Conservation (phyloP, 2,797 vertebrate species). For the Menidia menidia region DNA sequence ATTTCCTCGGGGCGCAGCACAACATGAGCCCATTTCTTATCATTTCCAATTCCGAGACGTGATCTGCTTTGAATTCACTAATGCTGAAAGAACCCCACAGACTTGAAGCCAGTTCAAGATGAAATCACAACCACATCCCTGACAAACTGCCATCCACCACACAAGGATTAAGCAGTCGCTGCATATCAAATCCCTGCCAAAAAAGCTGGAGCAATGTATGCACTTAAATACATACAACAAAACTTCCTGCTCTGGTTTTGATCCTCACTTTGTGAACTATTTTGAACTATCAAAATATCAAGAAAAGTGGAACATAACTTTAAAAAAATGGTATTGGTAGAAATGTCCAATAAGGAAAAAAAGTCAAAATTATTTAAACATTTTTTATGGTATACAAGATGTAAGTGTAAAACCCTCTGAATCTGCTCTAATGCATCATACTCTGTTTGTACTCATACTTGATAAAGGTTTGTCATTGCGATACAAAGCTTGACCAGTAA, state of each 20-base stretch:
- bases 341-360: constrained; percentile 36
- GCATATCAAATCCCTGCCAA: constrained; percentile 69
- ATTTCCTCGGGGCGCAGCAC: constrained; percentile 84
- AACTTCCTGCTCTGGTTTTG: constrained; percentile 68
- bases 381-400: too few relatives aligned
- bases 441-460: too few relatives aligned
- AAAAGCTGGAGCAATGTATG: constrained; percentile 70
- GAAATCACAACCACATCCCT: constrained; percentile 76
- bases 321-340: constrained; percentile 40
- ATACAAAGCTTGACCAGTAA: too few relatives aligned
- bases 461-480: too few relatives aligned
- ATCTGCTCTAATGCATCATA: too few relatives aligned
- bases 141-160: constrained; percentile 80
- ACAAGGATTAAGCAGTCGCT: constrained; percentile 72
- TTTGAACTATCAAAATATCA: constrained; percentile 67
- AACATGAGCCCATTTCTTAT: constrained; percentile 87
- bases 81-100: constrained; percentile 80
- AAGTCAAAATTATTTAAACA: constrained; percentile 4
- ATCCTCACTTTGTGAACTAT: constrained; percentile 64
- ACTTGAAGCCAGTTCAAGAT: constrained; percentile 76
- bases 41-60: constrained; percentile 80
- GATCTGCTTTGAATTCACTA: constrained; percentile 85
- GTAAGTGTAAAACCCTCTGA: too few relatives aligned
- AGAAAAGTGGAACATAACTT: constrained; percentile 26
- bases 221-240: constrained; percentile 72